Evolutionary conservation across 2,888 invertebrate genomes (phyloP), one percentile per base, ranked within the genome.

Genomic region (Carterocephalus palaemon): DNA sequence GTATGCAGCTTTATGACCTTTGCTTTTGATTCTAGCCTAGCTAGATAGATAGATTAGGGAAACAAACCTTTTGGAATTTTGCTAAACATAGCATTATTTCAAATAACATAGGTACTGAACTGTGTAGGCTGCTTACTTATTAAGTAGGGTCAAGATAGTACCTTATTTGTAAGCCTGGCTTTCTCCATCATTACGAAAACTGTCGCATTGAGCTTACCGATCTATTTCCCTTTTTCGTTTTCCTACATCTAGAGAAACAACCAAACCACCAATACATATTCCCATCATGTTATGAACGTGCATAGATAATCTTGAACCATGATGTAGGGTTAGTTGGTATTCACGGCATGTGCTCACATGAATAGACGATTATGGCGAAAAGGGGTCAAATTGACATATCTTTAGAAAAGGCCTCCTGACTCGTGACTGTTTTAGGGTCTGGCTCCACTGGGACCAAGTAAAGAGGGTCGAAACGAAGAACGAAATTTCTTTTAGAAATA

Each of bases 331-430:
- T 60, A 54, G 57, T 64, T 60, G 52, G 55, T 49, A 63, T 60
- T 62, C 62, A 62, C 48, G 49, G 54, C 58, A 56, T 54, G 57
- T 56, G 34, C 28, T 49, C 57, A 51, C 57, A 57, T 60, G 62
- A 63, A 62, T 61, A 62, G 62, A 60, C 60, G 57, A 64, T 63
- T 62, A 63, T 60, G 52, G 59, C 52, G 57, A 60, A 56, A 62
- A 61, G 63, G 60, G 64, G 64, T 63, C 64, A 62, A 55, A 57
- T 51, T 52, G 56, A 57, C 59, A 57, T 54, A 57, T 56, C 59
- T 59, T 54, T 55, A 54, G 57, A 56, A 56, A 54, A 56, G 53
- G 53, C 45, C 42, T 26, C 33, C 52, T 40, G 49, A 53, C 48
- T 50, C 54, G 54, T 53, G 56, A 57, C 56, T 54, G 49, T 51